These are phyloP conservation scores for Yasuhikotakia modesta DNA, from an alignment of 2,797 vertebrate genomes.

Conservation along the genomic window DNA sequence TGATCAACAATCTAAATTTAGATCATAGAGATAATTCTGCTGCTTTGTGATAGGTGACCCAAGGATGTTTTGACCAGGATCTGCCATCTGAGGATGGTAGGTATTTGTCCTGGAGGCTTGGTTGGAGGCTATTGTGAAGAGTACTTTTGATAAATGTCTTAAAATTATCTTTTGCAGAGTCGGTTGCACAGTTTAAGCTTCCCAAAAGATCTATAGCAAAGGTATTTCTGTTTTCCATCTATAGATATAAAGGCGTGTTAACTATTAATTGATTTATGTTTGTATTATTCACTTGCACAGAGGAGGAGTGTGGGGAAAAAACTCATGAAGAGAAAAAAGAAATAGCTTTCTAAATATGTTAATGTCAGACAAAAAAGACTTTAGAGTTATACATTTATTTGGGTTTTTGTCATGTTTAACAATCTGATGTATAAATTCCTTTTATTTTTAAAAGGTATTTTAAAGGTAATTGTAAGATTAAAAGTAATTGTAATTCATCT, in stretches of 20 bases:
- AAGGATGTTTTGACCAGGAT: constrained; percentile 42
- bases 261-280: not conserved
- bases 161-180: constrained; percentile 67
- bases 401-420: not conserved
- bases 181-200: constrained; percentile 79
- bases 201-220: constrained; percentile 64
- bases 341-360: constrained; percentile 34
- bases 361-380: not conserved
- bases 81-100: constrained; percentile 75
- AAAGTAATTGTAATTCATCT: not conserved
- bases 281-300: constrained; percentile 58
- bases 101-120: not conserved
- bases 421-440: not conserved
- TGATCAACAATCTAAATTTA: not conserved
- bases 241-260: not conserved
- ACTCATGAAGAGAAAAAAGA: constrained; percentile 63
- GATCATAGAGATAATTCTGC: not conserved
- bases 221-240: constrained; percentile 59
- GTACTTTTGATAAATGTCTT: not conserved
- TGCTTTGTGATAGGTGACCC: constrained; percentile 57
- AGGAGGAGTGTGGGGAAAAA: constrained; percentile 56
- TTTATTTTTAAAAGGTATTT: not conserved
- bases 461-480: too few relatives aligned
- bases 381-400: not conserved
- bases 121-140: not conserved